phyloP scores from a whole-genome alignment of 92 coral and sea anemone species.

The Epizoanthus rinbou region DNA sequence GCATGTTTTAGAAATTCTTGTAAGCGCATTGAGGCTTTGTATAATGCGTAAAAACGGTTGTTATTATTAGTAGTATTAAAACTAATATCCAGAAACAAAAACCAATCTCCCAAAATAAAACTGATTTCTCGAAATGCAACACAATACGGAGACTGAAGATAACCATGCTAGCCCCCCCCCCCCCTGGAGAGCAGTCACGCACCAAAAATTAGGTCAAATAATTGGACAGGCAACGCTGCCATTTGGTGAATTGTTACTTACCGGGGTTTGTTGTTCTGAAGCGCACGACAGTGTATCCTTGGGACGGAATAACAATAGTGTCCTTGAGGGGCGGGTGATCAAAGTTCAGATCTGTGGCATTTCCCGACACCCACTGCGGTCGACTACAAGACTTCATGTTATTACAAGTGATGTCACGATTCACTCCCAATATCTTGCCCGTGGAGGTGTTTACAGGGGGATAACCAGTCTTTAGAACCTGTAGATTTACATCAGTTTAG shows the following conservation, averaged over 20 bases:
- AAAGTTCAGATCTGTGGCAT: constrained; percentile 46
- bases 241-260: background rate
- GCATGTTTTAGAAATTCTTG: too few species aligned
- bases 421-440: constrained; percentile 40
- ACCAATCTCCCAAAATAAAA: too few species aligned
- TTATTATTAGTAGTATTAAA: too few species aligned
- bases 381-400: constrained; percentile 48
- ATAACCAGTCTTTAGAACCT: constrained; percentile 65
- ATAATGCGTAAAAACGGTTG: too few species aligned
- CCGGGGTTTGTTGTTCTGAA: constrained; percentile 68
- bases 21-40: too few species aligned
- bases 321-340: constrained; percentile 64
- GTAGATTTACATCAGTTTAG: background rate
- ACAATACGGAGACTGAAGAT: too few species aligned
- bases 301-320: constrained; percentile 56
- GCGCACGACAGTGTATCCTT: constrained; percentile 62
- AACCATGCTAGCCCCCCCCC: too few species aligned
- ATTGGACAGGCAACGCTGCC: background rate
- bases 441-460: constrained; percentile 53
- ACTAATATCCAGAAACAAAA: too few species aligned
- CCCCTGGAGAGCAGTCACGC: too few species aligned
- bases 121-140: too few species aligned
- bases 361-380: constrained; percentile 60
- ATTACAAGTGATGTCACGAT: constrained; percentile 53
- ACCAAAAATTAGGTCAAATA: too few species aligned